phyloP scores from a whole-genome alignment of 53 echinoderm and acorn worm genomes.

The Crossaster papposus region DNA sequence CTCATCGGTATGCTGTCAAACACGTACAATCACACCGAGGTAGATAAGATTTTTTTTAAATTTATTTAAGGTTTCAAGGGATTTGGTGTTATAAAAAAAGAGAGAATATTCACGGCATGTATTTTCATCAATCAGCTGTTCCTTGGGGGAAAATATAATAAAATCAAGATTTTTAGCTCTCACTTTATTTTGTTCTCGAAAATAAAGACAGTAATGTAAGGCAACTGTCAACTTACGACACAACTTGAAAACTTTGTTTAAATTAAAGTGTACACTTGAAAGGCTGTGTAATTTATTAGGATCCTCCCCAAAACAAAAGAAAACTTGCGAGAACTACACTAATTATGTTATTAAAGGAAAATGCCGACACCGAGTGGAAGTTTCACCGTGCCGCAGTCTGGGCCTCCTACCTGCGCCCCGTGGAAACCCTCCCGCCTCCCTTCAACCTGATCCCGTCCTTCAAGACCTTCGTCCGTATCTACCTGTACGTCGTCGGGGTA shows the following conservation, averaged over 20 bases:
- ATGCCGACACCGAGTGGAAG: conserved; percentile 90
- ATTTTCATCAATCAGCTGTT: too few relatives aligned
- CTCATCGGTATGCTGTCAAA: conserved; percentile 93
- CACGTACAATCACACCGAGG: conserved; percentile 81
- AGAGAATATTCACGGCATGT: too few relatives aligned
- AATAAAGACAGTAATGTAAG: too few relatives aligned
- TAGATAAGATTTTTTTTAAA: conserved; percentile 21
- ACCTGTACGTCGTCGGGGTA: neutral
- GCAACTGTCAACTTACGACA: too few relatives aligned
- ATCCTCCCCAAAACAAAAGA: too few relatives aligned
- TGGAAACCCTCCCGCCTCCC: conserved; percentile 78
- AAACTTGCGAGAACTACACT: too few relatives aligned
- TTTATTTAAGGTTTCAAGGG: neutral
- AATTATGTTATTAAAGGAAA: conserved; percentile 62
- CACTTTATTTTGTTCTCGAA: too few relatives aligned
- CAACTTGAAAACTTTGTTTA: too few relatives aligned
- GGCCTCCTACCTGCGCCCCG: conserved; percentile 77
- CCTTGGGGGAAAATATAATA: too few relatives aligned
- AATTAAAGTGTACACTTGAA: too few relatives aligned
- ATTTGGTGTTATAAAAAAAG: neutral
- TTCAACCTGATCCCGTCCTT: conserved; percentile 77
- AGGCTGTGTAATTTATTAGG: too few relatives aligned
- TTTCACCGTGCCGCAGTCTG: conserved; percentile 80
- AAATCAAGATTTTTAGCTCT: too few relatives aligned
- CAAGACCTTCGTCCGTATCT: conserved; percentile 2